Base-by-base conservation (phyloP, 1,140 invertebrate species). In the Sogatella furcifera region DNA sequence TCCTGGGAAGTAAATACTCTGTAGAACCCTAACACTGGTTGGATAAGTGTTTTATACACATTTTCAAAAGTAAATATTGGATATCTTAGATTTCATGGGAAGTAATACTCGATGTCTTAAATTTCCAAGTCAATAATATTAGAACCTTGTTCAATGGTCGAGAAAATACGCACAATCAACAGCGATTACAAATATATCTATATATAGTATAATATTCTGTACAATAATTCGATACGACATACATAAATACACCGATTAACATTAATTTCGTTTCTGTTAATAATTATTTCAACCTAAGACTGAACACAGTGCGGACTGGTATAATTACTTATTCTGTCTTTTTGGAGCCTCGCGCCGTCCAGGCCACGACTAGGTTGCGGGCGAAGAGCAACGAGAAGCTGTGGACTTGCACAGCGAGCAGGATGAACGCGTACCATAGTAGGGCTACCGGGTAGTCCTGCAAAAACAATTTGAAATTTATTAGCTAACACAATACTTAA, bases 361-460 rank as follows among this genome's bases (percentile, higher is more conserved):
- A 97, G 21, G 90, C 90, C 60, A 80, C 81, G 43, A 94, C 76
- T 43, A 97, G 78, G 72, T 91, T 91, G 74, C 82, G 86, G 1
- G 90, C 85, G 76, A 97, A 97, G 71, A 88, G 89, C 11, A 97
- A 72, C 52, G 92, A 90, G 73, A 97, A 95, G 28, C 81, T 78
- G 73, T 98, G 95, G 49, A 98, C 84, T 79, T 98, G 94, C 24
- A 90, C 79, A 15, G 90, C 91, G 2, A 93, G 71, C 17, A 92
- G 72, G 54, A 97, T 84, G 75, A 97, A 98, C 52, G 84, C 88
- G 72, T 95, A 96, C 94, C 94, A 97, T 59, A 97, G 77, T 17
- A 97, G 74, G 28, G 90, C 92, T 72, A 96, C 92, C 0, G 95
- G 94, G 69, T 91, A 88, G 31, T 85, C 88, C 88, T 94, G 74